Percentiles rank a stretch among this genome's conserved stretches.
These are phyloP conservation scores for Gouania willdenowi DNA, from an alignment of 2,797 vertebrate species.

Conservation along the genomic window DNA sequence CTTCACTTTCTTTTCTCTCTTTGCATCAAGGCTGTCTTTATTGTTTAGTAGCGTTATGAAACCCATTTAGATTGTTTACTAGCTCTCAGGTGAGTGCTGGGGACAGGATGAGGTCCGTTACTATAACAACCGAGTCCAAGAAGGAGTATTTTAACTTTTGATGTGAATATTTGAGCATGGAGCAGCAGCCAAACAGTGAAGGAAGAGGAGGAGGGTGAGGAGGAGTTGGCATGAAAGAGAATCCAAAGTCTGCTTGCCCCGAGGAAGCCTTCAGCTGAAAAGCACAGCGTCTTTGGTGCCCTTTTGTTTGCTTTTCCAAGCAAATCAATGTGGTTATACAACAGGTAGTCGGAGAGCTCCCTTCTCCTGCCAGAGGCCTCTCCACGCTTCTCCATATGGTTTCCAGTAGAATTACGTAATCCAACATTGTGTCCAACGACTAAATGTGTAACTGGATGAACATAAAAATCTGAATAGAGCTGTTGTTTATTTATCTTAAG, in stretches of 20 bases:
- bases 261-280: slow-evolving; percentile 22
- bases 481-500: slow-evolving; percentile 34
- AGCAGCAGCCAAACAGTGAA: slow-evolving; percentile 28
- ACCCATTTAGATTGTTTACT: slow-evolving; percentile 52
- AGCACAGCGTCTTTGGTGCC: slow-evolving; percentile 34
- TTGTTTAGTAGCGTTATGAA: slow-evolving; percentile 48
- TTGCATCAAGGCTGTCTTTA: slow-evolving; percentile 44
- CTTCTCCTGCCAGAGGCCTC: slow-evolving; percentile 37
- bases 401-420: slow-evolving; percentile 49
- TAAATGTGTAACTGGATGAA: slow-evolving; percentile 39
- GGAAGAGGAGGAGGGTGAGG: slow-evolving; percentile 1
- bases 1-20: slow-evolving; percentile 12
- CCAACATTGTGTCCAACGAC: slow-evolving; percentile 25
- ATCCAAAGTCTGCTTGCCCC: slow-evolving; percentile 13
- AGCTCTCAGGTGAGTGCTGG: slow-evolving; percentile 44
- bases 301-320: slow-evolving; percentile 50
- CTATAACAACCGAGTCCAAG: slow-evolving; percentile 62
- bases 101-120: slow-evolving; percentile 43
- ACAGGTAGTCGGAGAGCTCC: slow-evolving; percentile 45
- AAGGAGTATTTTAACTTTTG: slow-evolving; percentile 46
- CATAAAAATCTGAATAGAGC: slow-evolving; percentile 21
- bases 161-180: slow-evolving; percentile 15
- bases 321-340: slow-evolving; percentile 70
- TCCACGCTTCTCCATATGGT: slow-evolving; percentile 16
- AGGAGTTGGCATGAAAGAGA: slow-evolving; percentile 38